Evolutionary conservation across 1,140 invertebrate species (phyloP).

Genomic region (Laupala kohalensis): DNA sequence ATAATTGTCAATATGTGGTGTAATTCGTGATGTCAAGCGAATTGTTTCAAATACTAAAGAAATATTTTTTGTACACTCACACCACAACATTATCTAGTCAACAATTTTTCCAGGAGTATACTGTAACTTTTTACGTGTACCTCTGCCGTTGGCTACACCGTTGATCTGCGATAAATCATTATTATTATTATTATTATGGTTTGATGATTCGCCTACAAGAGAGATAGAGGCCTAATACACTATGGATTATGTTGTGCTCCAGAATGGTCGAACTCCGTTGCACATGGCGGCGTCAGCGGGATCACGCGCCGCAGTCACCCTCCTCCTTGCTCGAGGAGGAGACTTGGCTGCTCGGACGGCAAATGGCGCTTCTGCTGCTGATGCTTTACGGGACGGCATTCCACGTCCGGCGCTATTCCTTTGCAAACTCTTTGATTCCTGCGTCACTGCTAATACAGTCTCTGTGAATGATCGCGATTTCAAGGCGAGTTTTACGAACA

Average conservation of each 20-base stretch:
- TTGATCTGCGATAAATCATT: too few relatives aligned
- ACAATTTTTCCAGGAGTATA: too few relatives aligned
- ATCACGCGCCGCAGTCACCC: constrained; percentile 20
- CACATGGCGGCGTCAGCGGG: constrained; percentile 24
- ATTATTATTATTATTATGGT: too few relatives aligned
- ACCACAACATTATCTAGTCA: too few relatives aligned
- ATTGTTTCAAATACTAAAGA: too few relatives aligned
- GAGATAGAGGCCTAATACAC: too few relatives aligned
- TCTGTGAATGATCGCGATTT: constrained; percentile 13
- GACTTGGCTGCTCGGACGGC: constrained; percentile 23
- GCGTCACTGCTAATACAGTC: constrained; percentile 10
- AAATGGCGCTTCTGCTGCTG: constrained; percentile 19
- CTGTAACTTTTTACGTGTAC: too few relatives aligned
- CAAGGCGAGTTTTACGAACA: not conserved
- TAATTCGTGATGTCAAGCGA: too few relatives aligned
- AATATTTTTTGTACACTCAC: too few relatives aligned
- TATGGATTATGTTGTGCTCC: not conserved
- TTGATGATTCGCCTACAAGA: too few relatives aligned
- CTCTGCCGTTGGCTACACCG: too few relatives aligned
- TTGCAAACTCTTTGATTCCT: constrained; percentile 16
- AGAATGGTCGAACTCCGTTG: constrained; percentile 21
- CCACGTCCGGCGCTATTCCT: constrained; percentile 20
- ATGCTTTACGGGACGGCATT: constrained; percentile 19
- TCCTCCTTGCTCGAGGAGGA: constrained; percentile 24
- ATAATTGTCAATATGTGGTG: too few relatives aligned